These are phyloP conservation scores for Capromys pilorides DNA, from an alignment of 2,797 vertebrate genomes.

Conservation along the genomic window DNA sequence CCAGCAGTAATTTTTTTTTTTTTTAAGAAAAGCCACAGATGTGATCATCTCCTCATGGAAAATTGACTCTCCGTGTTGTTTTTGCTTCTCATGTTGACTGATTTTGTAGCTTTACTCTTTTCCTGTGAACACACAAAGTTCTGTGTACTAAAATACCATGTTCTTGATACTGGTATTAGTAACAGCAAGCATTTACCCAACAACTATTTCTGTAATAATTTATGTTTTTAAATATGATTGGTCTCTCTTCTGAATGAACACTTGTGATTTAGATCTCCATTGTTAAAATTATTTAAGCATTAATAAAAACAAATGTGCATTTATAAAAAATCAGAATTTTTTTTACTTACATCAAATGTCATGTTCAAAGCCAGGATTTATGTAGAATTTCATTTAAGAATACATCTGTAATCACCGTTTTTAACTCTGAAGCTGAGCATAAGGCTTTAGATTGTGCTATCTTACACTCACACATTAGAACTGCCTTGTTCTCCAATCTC, in stretches of 20 bases:
- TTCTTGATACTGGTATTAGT: constrained; percentile 6
- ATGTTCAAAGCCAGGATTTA: constrained; percentile 67
- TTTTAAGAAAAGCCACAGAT: neutral
- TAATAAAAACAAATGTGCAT: constrained; percentile 11
- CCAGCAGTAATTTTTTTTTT: neutral
- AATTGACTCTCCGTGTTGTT: constrained; percentile 15
- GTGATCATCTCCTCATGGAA: constrained; percentile 30
- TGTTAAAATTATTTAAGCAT: constrained; percentile 64
- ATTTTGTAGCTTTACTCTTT: constrained; percentile 46
- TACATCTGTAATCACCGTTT: constrained; percentile 60
- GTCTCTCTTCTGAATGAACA: constrained; percentile 15
- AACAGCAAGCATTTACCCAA: constrained; percentile 52
- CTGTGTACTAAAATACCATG: neutral
- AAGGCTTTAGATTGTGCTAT: constrained; percentile 34
- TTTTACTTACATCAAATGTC: constrained; percentile 58
- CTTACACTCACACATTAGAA: constrained; percentile 49
- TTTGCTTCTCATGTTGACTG: constrained; percentile 34
- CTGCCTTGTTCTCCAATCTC: constrained; percentile 14
- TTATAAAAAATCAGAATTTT: neutral
- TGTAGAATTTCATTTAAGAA: constrained; percentile 67
- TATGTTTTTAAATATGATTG: neutral
- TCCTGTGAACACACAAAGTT: neutral
- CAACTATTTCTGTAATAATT: constrained; percentile 39
- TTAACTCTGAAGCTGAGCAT: constrained; percentile 48
- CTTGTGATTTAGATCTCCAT: neutral